phyloP scores from a whole-genome alignment of 2,113 vertebrate species.

The Larimichthys polyactis region DNA sequence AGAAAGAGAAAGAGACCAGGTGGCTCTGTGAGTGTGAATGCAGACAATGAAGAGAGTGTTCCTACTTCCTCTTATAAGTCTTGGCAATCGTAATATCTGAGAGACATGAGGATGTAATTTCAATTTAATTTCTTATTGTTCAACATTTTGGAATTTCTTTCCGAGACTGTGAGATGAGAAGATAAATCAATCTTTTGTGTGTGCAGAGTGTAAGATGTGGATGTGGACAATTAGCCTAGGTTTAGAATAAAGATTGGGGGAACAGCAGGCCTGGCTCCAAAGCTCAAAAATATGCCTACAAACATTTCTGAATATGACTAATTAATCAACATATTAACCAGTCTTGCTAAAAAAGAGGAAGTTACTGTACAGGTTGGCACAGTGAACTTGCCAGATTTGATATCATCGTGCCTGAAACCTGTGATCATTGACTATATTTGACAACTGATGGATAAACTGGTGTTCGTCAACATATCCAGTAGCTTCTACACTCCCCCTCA shows the following conservation, averaged over 20 bases:
- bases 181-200: not conserved
- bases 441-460: not conserved
- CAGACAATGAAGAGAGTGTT: not conserved
- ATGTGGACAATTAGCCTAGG: not conserved
- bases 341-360: too few species aligned
- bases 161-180: not conserved
- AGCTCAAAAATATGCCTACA: not conserved
- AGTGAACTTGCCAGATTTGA: not conserved
- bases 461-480: not conserved
- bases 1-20: slow-evolving; percentile 39
- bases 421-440: not conserved
- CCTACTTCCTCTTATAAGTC: not conserved
- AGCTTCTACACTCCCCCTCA: not conserved
- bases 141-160: slow-evolving; percentile 3
- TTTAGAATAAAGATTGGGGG: not conserved
- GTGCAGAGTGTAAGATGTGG: not conserved
- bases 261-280: not conserved
- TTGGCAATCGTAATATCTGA: not conserved
- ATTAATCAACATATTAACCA: not conserved
- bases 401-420: not conserved
- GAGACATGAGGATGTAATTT: slow-evolving; percentile 9
- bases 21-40: slow-evolving; percentile 25
- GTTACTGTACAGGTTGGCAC: not conserved
- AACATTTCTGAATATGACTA: not conserved
- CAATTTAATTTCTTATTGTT: not conserved